These are phyloP conservation scores for Sphenopsis melanotis DNA, from an alignment of 2,797 vertebrate genomes.

Conservation along the genomic window DNA sequence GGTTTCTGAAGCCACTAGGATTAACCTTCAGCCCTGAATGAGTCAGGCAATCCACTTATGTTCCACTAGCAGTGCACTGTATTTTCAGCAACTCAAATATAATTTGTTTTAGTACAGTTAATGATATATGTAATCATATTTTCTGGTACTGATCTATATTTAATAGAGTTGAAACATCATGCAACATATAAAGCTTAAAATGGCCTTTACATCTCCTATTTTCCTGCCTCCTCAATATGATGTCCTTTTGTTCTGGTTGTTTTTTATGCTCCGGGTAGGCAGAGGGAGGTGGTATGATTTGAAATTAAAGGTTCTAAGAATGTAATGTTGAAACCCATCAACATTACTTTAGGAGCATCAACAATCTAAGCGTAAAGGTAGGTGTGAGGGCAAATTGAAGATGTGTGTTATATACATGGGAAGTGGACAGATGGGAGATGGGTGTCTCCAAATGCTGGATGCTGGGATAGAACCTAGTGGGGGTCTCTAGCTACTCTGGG, in stretches of 20 bases:
- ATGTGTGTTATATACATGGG: neutral
- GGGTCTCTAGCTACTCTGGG: neutral
- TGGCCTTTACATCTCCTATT: neutral
- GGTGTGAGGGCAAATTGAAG: neutral
- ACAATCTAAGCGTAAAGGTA: neutral
- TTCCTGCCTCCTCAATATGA: neutral
- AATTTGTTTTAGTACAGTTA: constrained; percentile 18
- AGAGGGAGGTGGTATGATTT: neutral
- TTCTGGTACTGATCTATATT: neutral
- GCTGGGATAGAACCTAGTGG: neutral
- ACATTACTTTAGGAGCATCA: neutral
- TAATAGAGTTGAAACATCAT: neutral
- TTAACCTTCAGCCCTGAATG: constrained; percentile 7
- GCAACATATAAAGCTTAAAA: neutral
- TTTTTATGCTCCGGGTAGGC: neutral
- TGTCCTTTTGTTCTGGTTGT: neutral
- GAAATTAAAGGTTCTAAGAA: neutral
- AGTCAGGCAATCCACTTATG: neutral
- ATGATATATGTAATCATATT: neutral
- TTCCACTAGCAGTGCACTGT: neutral
- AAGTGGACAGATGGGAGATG: neutral
- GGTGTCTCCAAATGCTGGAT: neutral
- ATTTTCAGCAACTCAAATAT: neutral
- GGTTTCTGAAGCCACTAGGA: neutral
- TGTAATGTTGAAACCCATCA: neutral